These are phyloP conservation scores for Sitobion miscanthi DNA, from an alignment of 1,140 invertebrate genomes.

Conservation along the genomic window DNA sequence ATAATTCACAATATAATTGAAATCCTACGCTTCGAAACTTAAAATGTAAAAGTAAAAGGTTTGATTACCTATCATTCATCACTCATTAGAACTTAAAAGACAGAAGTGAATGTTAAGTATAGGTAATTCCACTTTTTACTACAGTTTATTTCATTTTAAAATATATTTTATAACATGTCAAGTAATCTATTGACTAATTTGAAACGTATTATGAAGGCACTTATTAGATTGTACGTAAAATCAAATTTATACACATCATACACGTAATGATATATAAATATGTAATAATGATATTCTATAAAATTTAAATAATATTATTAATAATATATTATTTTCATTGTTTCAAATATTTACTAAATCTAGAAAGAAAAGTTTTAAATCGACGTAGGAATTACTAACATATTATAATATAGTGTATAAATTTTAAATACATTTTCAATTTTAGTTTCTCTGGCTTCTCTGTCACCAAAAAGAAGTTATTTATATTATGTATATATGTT, in stretches of 20 bases:
- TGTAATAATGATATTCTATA: too few relatives aligned
- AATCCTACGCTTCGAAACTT: not conserved
- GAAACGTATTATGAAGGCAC: not conserved
- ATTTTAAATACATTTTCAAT: too few relatives aligned
- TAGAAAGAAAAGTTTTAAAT: too few relatives aligned
- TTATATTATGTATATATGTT: not conserved
- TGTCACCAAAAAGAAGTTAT: too few relatives aligned
- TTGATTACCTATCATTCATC: not conserved
- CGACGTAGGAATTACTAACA: too few relatives aligned
- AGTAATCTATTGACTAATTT: not conserved
- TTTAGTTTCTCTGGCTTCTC: too few relatives aligned
- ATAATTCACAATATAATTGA: not conserved
- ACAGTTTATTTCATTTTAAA: not conserved
- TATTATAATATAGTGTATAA: too few relatives aligned
- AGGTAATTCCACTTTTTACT: not conserved
- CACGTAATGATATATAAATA: not conserved
- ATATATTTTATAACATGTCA: not conserved
- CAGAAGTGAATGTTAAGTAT: not conserved
- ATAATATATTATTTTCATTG: too few relatives aligned
- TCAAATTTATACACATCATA: not conserved
- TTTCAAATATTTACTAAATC: too few relatives aligned
- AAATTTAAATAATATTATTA: too few relatives aligned
- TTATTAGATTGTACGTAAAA: not conserved
- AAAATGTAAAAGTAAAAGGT: slow-evolving; percentile 17
- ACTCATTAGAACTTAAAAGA: not conserved